A percentile compares a stretch with the other conserved stretches of the same genome.
These are phyloP conservation scores for Adelphocoris suturalis DNA, from an alignment of 2,888 invertebrate genomes.

Conservation along the genomic window DNA sequence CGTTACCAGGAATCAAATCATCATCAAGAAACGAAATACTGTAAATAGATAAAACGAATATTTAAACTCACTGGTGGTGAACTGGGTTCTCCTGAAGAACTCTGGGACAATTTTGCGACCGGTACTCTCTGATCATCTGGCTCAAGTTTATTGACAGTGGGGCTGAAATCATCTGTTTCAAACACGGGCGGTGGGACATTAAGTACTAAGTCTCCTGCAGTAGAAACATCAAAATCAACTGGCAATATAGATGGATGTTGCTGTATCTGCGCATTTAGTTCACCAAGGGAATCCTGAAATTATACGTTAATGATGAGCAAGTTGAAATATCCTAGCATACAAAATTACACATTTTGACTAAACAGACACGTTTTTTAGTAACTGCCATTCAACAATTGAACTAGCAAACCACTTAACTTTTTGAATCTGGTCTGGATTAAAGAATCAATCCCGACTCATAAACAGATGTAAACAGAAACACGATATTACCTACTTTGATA, in stretches of 20 bases:
- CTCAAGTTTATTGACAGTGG: slow-evolving; percentile 78
- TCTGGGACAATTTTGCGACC: slow-evolving; percentile 85
- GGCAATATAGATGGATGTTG: slow-evolving; percentile 96
- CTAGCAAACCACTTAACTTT: no score
- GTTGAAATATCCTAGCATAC: no score
- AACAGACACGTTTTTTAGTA: no score
- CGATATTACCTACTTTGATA: no score
- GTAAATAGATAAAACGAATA: no score
- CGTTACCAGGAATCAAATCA: no score
- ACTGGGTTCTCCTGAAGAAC: slow-evolving; percentile 77
- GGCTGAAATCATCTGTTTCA: slow-evolving; percentile 76
- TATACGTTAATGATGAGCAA: background rate
- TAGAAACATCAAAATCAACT: slow-evolving; percentile 94
- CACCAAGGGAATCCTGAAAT: slow-evolving; percentile 90
- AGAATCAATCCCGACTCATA: no score
- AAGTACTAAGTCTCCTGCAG: slow-evolving; percentile 85
- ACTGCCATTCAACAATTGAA: no score
- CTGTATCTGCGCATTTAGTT: slow-evolving; percentile 91
- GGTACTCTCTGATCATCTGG: slow-evolving; percentile 89
- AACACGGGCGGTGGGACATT: slow-evolving; percentile 83
- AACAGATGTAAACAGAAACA: no score
- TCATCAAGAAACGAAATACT: no score
- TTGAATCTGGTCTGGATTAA: no score
- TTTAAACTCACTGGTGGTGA: slow-evolving; percentile 79
- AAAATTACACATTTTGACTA: no score